Percentiles rank a stretch among this genome's conserved stretches.
Evolutionary conservation across 2,797 vertebrate genomes (phyloP).

Genomic region (Aldrovandia affinis): DNA sequence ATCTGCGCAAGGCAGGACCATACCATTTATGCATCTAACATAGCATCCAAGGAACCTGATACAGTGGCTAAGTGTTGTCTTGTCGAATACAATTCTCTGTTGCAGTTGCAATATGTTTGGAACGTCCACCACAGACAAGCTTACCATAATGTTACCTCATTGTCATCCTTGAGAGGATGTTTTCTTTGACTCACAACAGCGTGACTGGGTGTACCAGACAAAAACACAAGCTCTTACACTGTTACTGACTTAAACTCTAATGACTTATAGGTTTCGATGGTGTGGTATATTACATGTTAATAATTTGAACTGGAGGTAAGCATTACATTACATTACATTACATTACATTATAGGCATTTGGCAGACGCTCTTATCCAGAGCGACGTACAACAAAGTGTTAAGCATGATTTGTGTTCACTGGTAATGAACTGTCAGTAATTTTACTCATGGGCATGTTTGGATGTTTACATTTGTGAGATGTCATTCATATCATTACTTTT

Average conservation of each 20-base stretch:
- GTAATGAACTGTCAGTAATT: background rate
- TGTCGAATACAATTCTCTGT: background rate
- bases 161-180: background rate
- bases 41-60: background rate
- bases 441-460: background rate
- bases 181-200: background rate
- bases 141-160: background rate
- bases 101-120: background rate
- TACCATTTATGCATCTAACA: background rate
- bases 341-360: too few species aligned
- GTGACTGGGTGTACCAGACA: background rate
- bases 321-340: too few species aligned
- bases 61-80: background rate
- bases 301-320: background rate
- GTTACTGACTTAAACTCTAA: background rate
- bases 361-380: too few species aligned
- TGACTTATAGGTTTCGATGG: background rate
- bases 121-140: background rate
- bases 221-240: background rate
- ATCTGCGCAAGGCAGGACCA: background rate
- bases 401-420: too few species aligned
- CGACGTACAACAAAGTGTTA: too few species aligned
- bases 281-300: background rate
- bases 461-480: background rate
- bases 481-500: background rate